A percentile compares a stretch with the other conserved stretches of the same genome.
phyloP scores from a whole-genome alignment of 2,113 vertebrate species.

The Xiphophorus hellerii region DNA sequence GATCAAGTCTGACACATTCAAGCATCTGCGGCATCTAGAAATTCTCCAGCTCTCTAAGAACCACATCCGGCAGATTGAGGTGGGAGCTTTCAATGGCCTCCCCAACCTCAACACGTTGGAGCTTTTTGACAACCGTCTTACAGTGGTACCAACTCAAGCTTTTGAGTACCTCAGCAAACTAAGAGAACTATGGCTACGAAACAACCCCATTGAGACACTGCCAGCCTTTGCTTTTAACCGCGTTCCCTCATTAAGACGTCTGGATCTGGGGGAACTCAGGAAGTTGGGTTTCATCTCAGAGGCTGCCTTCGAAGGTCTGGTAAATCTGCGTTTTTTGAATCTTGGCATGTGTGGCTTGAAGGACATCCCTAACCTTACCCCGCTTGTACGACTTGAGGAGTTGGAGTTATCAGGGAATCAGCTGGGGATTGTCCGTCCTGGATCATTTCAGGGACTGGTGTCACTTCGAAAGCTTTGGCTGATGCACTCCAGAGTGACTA shows the following conservation, averaged over 20 bases:
- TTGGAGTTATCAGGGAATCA: slow-evolving; percentile 94
- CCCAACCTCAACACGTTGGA: slow-evolving; percentile 97
- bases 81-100: slow-evolving; percentile 96
- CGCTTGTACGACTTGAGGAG: slow-evolving; percentile 90
- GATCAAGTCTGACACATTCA: slow-evolving; percentile 97
- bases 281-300: slow-evolving; percentile 96
- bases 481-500: slow-evolving; percentile 93
- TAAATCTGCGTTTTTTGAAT: slow-evolving; percentile 95
- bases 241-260: slow-evolving; percentile 90
- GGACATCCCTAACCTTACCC: slow-evolving; percentile 95
- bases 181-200: slow-evolving; percentile 93
- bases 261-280: slow-evolving; percentile 94
- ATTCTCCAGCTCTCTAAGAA: slow-evolving; percentile 97
- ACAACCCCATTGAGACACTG: slow-evolving; percentile 97
- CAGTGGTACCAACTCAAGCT: slow-evolving; percentile 92
- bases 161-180: slow-evolving; percentile 98
- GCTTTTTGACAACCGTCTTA: slow-evolving; percentile 95
- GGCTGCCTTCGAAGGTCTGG: slow-evolving; percentile 92
- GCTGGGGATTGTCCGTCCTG: slow-evolving; percentile 88
- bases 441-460: slow-evolving; percentile 93
- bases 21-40: slow-evolving; percentile 95
- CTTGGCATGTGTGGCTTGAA: slow-evolving; percentile 97
- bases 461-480: slow-evolving; percentile 93
- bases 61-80: slow-evolving; percentile 93
- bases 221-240: slow-evolving; percentile 95